Conservation (phyloP, 1,140 invertebrate genomes). For the Drosophila mauritiana region DNA sequence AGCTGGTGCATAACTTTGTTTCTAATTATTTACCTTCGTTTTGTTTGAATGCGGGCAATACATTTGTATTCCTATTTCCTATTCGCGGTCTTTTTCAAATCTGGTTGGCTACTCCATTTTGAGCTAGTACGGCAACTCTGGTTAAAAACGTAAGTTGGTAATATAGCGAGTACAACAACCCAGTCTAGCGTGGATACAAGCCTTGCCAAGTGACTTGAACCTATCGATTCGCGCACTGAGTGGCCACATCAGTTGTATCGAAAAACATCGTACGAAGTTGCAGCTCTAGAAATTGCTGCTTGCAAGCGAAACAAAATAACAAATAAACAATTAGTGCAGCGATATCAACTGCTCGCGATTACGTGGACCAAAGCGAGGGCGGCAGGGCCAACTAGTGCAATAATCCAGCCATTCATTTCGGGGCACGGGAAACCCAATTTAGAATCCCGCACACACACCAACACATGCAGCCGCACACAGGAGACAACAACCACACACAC, state of each 20-base stretch:
- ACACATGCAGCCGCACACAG: constrained; percentile 31
- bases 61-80: not conserved
- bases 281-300: constrained; percentile 1
- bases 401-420: not conserved
- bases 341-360: constrained; percentile 14
- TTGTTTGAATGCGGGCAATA: no score
- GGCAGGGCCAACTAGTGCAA: constrained; percentile 14
- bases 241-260: not conserved
- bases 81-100: not conserved
- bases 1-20: no score
- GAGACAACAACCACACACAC: constrained; percentile 47
- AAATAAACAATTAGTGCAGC: constrained; percentile 40
- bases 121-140: not conserved
- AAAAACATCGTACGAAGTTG: not conserved
- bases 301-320: constrained; percentile 24
- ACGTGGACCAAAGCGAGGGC: constrained; percentile 12
- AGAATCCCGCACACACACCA: constrained; percentile 20
- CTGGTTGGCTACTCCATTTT: not conserved
- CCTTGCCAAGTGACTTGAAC: no score
- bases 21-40: no score
- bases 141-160: not conserved
- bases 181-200: not conserved
- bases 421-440: constrained; percentile 4
- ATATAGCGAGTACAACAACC: not conserved
- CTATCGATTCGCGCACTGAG: not conserved